Evolutionary conservation across 2,113 vertebrate species (phyloP), one percentile per base, ranked within the genome.

Genomic region (Tragelaphus imberbis): DNA sequence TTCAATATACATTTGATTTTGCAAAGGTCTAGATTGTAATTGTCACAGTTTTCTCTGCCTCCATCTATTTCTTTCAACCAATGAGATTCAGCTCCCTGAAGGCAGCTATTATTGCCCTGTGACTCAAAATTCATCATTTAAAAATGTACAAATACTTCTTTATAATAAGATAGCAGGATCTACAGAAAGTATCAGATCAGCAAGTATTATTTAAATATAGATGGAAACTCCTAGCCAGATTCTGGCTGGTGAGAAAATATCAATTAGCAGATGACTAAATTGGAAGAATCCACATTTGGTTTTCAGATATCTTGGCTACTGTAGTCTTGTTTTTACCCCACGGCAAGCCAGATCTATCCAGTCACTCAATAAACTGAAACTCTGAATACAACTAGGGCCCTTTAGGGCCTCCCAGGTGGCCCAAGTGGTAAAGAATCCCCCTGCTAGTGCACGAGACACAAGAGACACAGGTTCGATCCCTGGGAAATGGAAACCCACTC

Each of bases 41-140:
- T 55, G 51, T 63, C 44, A 12, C 85, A 53, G 89, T 79, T 96
- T 95, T 88, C 23, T 56, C 30, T 77, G 61, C 36, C 44, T 86
- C 30, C 61, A 11, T 36, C 68, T 79, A 40, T 10, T 28, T 40
- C 75, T 95, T 96, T 88, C 58, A 93, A 94, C 30, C 15, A 84
- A 77, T 68, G n/a, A 92, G 36, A 58, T 80, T 92, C 23, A 85
- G 47, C 81, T 88, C 12, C 53, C 4, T 0, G 1, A 85, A 92
- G 53, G 40, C 7, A 84, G 28, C 17, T 82, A 23, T 47, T 80
- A 71, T 51, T 86, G 80, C 56, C 14, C 40, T 6, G 1, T 4
- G 17, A 11, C 59, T n/a, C 44, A 19, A 95, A 87, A 56, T 49
- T 71, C 44, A 90, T 90, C 25, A 84, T 90, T 95, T 89, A 71